These are phyloP conservation scores for Falco biarmicus DNA, from an alignment of 2,797 vertebrate genomes.

Conservation along the genomic window DNA sequence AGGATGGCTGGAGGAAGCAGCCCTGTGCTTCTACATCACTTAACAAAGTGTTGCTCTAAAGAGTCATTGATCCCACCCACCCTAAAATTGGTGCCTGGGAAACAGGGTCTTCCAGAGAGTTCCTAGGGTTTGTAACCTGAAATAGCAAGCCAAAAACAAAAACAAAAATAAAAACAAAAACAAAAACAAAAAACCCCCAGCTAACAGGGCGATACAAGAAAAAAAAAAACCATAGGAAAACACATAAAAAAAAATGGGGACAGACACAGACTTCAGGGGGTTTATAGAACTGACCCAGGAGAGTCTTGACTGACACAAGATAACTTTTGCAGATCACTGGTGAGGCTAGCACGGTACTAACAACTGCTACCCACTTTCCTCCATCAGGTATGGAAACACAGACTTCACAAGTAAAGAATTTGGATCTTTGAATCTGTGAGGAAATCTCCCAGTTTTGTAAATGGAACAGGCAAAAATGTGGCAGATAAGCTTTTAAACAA, in stretches of 20 bases:
- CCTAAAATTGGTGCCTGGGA: background rate
- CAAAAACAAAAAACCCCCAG: background rate
- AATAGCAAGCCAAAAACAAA: background rate
- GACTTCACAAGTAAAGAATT: background rate
- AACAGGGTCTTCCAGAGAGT: background rate
- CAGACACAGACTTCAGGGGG: background rate
- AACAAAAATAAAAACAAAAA: too few relatives aligned
- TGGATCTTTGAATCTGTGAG: background rate
- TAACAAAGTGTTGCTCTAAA: background rate
- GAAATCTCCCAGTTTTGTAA: background rate
- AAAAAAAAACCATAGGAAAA: background rate
- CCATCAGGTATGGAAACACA: accelerated
- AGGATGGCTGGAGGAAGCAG: background rate
- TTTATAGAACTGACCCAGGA: background rate
- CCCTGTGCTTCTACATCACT: accelerated
- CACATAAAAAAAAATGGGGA: accelerated
- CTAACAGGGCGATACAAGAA: background rate
- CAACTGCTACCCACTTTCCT: background rate
- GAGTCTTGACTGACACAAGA: background rate
- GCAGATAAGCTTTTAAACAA: background rate
- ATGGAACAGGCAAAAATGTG: background rate
- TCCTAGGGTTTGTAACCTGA: background rate
- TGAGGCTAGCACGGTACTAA: accelerated
- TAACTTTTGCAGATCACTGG: background rate
- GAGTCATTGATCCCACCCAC: background rate